These are phyloP conservation scores for Yponomeuta sedellus DNA, from an alignment of 2,888 invertebrate species.

Conservation along the genomic window DNA sequence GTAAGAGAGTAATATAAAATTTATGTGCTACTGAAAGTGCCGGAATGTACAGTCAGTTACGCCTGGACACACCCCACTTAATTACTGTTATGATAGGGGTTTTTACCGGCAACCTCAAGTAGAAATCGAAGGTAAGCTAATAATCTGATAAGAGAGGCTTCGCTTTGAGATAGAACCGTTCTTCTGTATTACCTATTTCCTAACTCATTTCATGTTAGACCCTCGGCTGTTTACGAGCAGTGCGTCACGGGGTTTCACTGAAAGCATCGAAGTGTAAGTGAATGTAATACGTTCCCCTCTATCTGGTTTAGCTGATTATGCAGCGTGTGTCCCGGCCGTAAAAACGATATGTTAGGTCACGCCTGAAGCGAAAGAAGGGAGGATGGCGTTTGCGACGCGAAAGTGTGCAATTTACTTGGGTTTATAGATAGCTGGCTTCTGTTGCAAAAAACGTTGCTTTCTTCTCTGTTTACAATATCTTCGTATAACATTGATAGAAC, in stretches of 20 bases:
- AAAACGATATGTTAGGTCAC: neutral
- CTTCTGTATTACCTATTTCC: neutral
- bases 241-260: constrained; percentile 47
- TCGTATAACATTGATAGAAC: neutral
- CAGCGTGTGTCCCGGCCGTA: constrained; percentile 1
- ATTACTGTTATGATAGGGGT: too few species aligned
- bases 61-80: too few species aligned
- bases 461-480: neutral
- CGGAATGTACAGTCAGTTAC: too few species aligned
- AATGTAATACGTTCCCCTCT: constrained; percentile 28
- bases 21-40: too few species aligned
- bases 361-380: neutral
- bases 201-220: neutral
- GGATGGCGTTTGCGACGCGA: neutral
- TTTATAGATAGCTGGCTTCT: neutral
- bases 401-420: neutral
- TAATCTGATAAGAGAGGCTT: too few species aligned
- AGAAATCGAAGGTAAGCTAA: too few species aligned
- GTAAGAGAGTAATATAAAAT: too few species aligned
- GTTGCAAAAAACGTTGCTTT: neutral
- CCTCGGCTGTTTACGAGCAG: constrained; percentile 39
- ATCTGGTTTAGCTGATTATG: neutral
- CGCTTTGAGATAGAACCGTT: neutral
- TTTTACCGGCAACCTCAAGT: too few species aligned
- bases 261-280: constrained; percentile 26